phyloP scores from a whole-genome alignment of 2,888 invertebrate species.

The Rapana venosa region DNA sequence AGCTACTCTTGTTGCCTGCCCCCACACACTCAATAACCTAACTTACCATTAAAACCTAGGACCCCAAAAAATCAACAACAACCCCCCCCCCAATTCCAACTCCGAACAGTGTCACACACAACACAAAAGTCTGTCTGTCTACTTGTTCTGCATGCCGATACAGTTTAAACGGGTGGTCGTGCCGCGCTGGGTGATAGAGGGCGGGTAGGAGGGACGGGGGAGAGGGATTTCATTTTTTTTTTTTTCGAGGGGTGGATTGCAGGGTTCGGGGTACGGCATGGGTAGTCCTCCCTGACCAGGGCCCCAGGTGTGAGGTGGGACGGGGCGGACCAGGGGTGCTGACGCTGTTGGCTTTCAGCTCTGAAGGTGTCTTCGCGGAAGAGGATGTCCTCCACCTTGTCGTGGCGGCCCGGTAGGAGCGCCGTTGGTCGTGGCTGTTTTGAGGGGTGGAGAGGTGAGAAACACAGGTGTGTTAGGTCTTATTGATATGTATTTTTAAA shows the following conservation, averaged over 20 bases:
- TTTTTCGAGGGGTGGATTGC: not conserved
- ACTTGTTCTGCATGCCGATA: not conserved
- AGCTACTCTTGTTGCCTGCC: no score
- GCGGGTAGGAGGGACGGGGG: not conserved
- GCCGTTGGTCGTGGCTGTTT: not conserved
- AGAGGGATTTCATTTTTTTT: no score
- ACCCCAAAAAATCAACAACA: not conserved
- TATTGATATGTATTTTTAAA: no score
- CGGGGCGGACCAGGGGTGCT: constrained; percentile 34
- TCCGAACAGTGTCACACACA: not conserved
- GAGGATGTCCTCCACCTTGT: constrained; percentile 46
- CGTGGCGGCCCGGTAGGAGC: constrained; percentile 26
- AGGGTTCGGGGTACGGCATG: constrained; percentile 21
- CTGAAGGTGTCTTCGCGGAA: constrained; percentile 50
- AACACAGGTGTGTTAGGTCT: no score
- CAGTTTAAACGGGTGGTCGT: no score
- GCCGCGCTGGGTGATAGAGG: not conserved
- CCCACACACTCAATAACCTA: no score
- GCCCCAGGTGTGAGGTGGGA: constrained; percentile 30
- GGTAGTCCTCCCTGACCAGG: not conserved
- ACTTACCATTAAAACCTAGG: not conserved
- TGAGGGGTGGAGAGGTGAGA: not conserved
- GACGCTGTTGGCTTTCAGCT: constrained; percentile 40
- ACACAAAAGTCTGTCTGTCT: not conserved
- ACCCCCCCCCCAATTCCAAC: not conserved